Evolutionary conservation across 1,140 invertebrate species (phyloP).

Genomic region (Drosophila insularis): DNA sequence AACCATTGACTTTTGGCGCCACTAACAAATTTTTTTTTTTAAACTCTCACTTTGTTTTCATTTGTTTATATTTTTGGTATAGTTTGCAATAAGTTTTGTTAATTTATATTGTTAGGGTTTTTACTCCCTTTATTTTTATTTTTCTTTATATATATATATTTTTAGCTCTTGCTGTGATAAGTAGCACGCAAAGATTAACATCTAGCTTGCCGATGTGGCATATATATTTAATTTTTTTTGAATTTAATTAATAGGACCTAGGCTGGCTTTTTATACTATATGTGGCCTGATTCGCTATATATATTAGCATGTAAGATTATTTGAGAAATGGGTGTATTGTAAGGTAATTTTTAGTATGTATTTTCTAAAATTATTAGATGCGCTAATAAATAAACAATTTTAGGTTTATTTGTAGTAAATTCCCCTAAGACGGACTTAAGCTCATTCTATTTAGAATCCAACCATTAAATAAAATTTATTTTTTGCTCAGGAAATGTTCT

Average conservation of each 20-base stretch:
- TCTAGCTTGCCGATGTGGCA: not conserved
- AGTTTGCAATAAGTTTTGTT: not conserved
- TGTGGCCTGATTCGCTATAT: too few relatives aligned
- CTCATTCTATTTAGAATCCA: too few relatives aligned
- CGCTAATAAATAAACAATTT: too few relatives aligned
- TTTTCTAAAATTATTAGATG: too few relatives aligned
- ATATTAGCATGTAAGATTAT: too few relatives aligned
- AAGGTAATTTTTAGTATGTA: too few relatives aligned
- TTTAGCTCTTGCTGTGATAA: not conserved
- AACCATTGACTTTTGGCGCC: constrained; percentile 44
- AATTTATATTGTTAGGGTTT: constrained; percentile 13
- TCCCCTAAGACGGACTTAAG: too few relatives aligned
- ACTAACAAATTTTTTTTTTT: constrained; percentile 10
- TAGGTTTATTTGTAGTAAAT: too few relatives aligned
- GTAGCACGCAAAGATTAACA: not conserved
- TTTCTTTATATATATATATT: not conserved
- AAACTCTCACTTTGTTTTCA: constrained; percentile 12
- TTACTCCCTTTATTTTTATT: not conserved
- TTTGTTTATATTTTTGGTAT: constrained; percentile 2
- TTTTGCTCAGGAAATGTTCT: too few relatives aligned
- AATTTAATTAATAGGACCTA: not conserved
- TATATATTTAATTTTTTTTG: not conserved
- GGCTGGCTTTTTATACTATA: too few relatives aligned
- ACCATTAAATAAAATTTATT: too few relatives aligned
- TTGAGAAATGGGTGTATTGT: too few relatives aligned